These are phyloP conservation scores for Drosophila oshimai DNA, from an alignment of 1,140 invertebrate species.

Conservation along the genomic window DNA sequence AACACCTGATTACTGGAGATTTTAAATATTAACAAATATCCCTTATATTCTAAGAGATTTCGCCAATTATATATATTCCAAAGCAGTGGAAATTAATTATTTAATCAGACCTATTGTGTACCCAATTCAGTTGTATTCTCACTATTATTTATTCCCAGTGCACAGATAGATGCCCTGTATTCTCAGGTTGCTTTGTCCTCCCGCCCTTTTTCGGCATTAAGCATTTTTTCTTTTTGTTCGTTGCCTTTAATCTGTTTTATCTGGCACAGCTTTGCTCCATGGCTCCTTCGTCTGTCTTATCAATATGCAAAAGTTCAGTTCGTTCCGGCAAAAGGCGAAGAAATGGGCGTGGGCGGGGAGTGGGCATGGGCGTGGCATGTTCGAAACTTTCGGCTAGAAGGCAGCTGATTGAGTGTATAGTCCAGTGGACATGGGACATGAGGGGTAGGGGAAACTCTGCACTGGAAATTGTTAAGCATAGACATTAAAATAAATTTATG, in stretches of 20 bases:
- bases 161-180: background rate
- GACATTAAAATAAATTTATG: constrained; percentile 81
- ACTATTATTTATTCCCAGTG: background rate
- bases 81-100: no score
- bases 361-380: constrained; percentile 18
- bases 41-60: no score
- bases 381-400: constrained; percentile 52
- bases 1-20: no score
- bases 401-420: constrained; percentile 56
- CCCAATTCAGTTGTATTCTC: background rate
- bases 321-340: background rate
- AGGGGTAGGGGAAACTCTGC: constrained; percentile 1
- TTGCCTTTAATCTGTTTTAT: constrained; percentile 67
- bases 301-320: constrained; percentile 76
- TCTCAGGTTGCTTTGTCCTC: background rate
- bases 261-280: constrained; percentile 30
- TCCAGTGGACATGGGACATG: constrained; percentile 21
- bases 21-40: no score
- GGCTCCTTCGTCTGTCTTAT: constrained; percentile 54
- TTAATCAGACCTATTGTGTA: no score
- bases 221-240: background rate
- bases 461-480: constrained; percentile 73
- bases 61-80: no score
- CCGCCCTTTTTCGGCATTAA: background rate
- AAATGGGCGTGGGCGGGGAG: background rate